Base-by-base conservation (phyloP, 2,888 invertebrate genomes). In the Hipparchia sbordonii region DNA sequence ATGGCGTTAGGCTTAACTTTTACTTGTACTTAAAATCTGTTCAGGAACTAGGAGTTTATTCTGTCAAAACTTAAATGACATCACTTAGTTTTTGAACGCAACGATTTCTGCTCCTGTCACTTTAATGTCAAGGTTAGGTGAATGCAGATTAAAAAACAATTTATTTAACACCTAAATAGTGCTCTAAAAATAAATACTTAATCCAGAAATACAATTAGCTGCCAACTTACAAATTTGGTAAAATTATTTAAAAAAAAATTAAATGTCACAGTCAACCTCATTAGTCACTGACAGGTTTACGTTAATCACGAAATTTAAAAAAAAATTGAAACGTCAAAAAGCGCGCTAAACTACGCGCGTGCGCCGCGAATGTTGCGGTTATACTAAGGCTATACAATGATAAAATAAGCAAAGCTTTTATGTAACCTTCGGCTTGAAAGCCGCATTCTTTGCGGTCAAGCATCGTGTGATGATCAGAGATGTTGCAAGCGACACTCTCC, bases 371-470 rank as follows among this genome's bases (percentile, higher is more conserved):
- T 74, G 87, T 83, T 79, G 83, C 85, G 87, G 82, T 82, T 89
- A 80, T 85, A 93, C 92, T 93, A 90, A 90, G 81, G 82, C 79
- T 77, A 79, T 84, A 84, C 83, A 86, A 83, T 86, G 87, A 86
- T 88, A 86, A 85, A 87, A 83, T 80, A 82, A 84, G 84, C 82
- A 83, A 84, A 88, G 87, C 85, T 88, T 91, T 91, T 89, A 88
- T 87, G 90, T 90, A 92, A 92, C 92, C 92, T 93, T 92, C 92
- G 84, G 79, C 83, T 87, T 82, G 87, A 88, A 89, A 90, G 89
- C 87, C 84, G 81, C 90, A 91, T 92, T 89, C 91, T 91, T 77
- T 91, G 89, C 87, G 92, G 91, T 91, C 91, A 91, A 90, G 83
- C 88, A 85, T 84, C 77, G 78, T 80, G 77, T 81, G 83, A 82